Evolutionary conservation across 2,113 vertebrate genomes (phyloP).

Genomic region (Corynorhinus townsendii): DNA sequence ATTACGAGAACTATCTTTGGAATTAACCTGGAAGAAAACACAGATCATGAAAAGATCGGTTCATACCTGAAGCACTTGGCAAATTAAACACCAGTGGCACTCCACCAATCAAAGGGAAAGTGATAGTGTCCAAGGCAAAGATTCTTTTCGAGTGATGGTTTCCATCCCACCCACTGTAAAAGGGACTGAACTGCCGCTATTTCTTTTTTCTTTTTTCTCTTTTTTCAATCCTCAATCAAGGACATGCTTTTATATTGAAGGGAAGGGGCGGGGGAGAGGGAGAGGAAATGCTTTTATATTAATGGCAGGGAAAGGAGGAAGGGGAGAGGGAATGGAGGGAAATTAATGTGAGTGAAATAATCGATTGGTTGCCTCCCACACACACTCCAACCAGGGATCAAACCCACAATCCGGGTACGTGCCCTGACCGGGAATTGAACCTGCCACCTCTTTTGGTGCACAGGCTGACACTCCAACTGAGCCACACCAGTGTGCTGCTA

Average conservation of each 20-base stretch:
- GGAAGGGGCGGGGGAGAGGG: too few species aligned
- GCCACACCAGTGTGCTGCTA: neutral
- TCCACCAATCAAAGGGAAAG: neutral
- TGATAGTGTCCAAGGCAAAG: neutral
- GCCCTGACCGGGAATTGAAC: neutral
- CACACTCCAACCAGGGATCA: neutral
- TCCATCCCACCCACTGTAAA: neutral
- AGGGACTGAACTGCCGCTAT: neutral
- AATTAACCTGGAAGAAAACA: conserved; percentile 57
- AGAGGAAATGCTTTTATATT: neutral
- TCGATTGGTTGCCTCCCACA: neutral
- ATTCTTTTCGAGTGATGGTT: neutral
- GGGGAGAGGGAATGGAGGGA: neutral
- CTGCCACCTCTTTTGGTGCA: neutral
- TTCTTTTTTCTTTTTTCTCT: neutral
- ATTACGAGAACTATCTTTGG: conserved; percentile 33
- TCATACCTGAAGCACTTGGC: neutral
- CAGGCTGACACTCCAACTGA: neutral
- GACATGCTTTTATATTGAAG: neutral
- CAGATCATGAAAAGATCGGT: neutral
- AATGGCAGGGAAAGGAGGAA: neutral
- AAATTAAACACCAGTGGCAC: neutral
- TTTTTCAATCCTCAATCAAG: neutral
- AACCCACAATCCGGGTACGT: neutral
- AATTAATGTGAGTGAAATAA: neutral